These are phyloP conservation scores for Pilophorus perplexus DNA, from an alignment of 2,888 invertebrate species.

Conservation along the genomic window DNA sequence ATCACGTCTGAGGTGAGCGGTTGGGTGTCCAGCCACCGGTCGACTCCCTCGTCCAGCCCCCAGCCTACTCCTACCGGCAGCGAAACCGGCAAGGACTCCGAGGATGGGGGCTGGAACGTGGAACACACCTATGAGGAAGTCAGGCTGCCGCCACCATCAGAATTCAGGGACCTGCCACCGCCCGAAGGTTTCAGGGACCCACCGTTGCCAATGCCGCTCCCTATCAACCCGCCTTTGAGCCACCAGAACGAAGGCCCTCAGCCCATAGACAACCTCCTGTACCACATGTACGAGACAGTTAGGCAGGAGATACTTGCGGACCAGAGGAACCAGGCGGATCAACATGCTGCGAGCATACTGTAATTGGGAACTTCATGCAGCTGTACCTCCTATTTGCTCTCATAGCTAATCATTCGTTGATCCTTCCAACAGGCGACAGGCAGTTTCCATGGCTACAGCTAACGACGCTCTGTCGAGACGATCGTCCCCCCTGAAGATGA, in stretches of 20 bases:
- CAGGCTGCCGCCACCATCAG: conserved; percentile 74
- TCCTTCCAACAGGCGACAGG: conserved; percentile 14
- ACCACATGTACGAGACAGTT: conserved; percentile 75
- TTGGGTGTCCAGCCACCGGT: conserved; percentile 76
- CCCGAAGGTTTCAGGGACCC: conserved; percentile 59
- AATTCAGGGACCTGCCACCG: conserved; percentile 78
- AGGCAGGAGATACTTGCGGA: conserved; percentile 48
- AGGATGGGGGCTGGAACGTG: conserved; percentile 41
- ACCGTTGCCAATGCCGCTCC: conserved; percentile 52
- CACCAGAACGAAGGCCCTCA: conserved; percentile 41
- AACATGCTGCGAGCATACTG: conserved; percentile 24
- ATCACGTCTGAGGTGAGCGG: conserved; percentile 78
- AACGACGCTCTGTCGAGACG: conserved; percentile 28
- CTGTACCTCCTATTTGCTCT: not conserved
- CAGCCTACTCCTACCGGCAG: conserved; percentile 42
- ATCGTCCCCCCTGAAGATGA: conserved; percentile 31
- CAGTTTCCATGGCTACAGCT: conserved; percentile 7
- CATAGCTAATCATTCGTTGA: not conserved
- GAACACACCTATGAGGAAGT: conserved; percentile 57
- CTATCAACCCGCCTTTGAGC: too few relatives aligned
- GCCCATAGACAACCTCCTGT: conserved; percentile 70
- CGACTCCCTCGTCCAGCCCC: conserved; percentile 55
- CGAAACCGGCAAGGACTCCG: conserved; percentile 38
- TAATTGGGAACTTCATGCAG: not conserved
- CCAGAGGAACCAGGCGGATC: conserved; percentile 27